Evolutionary conservation across 1,140 invertebrate species (phyloP), one percentile per base, ranked within the genome.

Genomic region (Brevipalpus yothersi): DNA sequence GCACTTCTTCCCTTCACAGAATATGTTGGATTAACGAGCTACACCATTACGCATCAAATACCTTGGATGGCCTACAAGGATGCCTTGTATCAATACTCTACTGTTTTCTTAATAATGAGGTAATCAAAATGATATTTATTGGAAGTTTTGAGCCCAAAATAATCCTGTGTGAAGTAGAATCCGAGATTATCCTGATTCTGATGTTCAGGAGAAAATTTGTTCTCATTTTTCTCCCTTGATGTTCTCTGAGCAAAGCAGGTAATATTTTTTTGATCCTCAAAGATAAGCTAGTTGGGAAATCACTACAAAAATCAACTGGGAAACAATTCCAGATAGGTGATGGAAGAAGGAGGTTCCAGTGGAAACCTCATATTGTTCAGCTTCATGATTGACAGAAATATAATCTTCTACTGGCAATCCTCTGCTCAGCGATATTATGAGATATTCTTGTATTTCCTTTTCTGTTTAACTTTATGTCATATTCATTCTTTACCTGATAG

Each of bases 21-120:
- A 41, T 60, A 23, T 63, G 62, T 59, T 63, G 62, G 62, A 31
- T 63, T 45, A 58, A 57, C 12, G 62, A 63, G 47, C 9, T 51
- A 9, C 62, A 63, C 47, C 62, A 63, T 45, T 63, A 63, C 23
- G 43, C 54, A 17, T 59, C 56, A 49, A 40, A 59, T 15, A 63
- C 56, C 31, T 19, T 63, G 11, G 62, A 63, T 59, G 62, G 62
- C 11, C 40, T 63, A n/a, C 62, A 63, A 59, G 62, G 60, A 59
- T 43, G 39, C 13, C n/a, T 53, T 31, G 58, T 63, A 9, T 61
- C 62, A 31, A 62, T 63, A 11, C 49, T 63, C 2, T 63, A 63
- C 23, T 63, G 62, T 60, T 63, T 61, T 47, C 47, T 61, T 17
- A 63, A 58, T 58, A 62, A 62, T 41, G 62, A 63, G 42, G 62